Conservation (phyloP, 2,113 vertebrate species). For the Cyanocitta stelleri region DNA sequence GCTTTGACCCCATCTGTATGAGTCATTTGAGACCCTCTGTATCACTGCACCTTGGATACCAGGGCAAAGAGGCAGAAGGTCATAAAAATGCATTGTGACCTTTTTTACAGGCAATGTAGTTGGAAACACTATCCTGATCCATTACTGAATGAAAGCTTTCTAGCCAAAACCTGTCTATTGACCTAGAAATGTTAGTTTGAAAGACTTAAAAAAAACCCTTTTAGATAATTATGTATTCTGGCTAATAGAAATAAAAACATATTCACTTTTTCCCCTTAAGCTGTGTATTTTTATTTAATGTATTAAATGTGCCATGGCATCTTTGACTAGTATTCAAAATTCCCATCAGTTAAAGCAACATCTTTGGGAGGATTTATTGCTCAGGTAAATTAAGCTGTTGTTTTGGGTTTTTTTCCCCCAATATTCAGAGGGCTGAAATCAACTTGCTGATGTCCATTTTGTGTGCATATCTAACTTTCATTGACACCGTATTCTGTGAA, state of each 20-base stretch:
- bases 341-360: background rate
- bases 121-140: background rate
- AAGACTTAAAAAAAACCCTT: background rate
- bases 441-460: background rate
- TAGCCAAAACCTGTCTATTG: background rate
- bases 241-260: background rate
- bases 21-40: background rate
- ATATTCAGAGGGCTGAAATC: background rate
- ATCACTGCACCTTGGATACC: background rate
- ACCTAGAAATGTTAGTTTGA: background rate
- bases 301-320: background rate
- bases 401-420: background rate
- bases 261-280: background rate
- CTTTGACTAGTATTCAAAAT: background rate
- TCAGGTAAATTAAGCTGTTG: background rate
- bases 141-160: background rate
- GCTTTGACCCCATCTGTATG: background rate
- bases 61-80: background rate
- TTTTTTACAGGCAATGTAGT: background rate
- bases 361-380: background rate
- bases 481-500: background rate
- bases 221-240: background rate
- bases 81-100: background rate
- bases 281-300: background rate
- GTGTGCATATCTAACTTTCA: background rate